Evolutionary conservation across 2,888 invertebrate species (phyloP).

Genomic region (Tuta absoluta): DNA sequence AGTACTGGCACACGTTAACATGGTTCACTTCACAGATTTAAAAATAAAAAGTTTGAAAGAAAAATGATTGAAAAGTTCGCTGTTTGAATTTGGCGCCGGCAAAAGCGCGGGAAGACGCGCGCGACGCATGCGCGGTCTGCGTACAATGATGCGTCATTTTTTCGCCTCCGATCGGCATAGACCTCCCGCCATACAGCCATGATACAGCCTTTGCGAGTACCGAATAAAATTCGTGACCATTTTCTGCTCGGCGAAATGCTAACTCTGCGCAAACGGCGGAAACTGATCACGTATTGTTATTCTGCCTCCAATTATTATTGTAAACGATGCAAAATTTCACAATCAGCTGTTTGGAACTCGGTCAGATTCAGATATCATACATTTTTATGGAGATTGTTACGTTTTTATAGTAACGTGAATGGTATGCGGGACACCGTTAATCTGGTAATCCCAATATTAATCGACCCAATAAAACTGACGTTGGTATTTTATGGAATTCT

Average conservation of each 20-base stretch:
- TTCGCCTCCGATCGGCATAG: slow-evolving; percentile 43
- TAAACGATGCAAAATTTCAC: slow-evolving; percentile 1
- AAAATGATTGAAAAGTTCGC: slow-evolving; percentile 28
- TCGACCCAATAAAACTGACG: not conserved
- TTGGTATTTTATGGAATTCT: not conserved
- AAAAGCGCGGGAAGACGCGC: slow-evolving; percentile 63
- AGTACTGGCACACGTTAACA: not conserved
- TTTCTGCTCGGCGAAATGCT: slow-evolving; percentile 51
- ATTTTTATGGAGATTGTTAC: not conserved
- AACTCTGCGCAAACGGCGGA: slow-evolving; percentile 48
- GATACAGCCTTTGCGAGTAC: slow-evolving; percentile 54
- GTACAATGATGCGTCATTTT: slow-evolving; percentile 61
- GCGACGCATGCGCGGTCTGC: slow-evolving; percentile 64
- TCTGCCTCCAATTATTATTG: slow-evolving; percentile 16
- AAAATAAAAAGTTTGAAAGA: not conserved
- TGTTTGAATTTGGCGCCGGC: slow-evolving; percentile 51
- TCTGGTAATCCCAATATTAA: not conserved
- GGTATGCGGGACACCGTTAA: slow-evolving; percentile 7
- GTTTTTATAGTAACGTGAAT: slow-evolving; percentile 3
- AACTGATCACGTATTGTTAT: slow-evolving; percentile 29
- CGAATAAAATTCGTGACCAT: slow-evolving; percentile 45
- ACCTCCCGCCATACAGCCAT: slow-evolving; percentile 62
- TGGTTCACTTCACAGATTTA: not conserved
- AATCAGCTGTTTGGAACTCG: slow-evolving; percentile 1
- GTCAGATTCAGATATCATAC: slow-evolving; percentile 7